Percentiles rank a stretch among this genome's conserved stretches.
These are phyloP conservation scores for Acanthornis magna DNA, from an alignment of 2,797 vertebrate genomes.

Conservation along the genomic window DNA sequence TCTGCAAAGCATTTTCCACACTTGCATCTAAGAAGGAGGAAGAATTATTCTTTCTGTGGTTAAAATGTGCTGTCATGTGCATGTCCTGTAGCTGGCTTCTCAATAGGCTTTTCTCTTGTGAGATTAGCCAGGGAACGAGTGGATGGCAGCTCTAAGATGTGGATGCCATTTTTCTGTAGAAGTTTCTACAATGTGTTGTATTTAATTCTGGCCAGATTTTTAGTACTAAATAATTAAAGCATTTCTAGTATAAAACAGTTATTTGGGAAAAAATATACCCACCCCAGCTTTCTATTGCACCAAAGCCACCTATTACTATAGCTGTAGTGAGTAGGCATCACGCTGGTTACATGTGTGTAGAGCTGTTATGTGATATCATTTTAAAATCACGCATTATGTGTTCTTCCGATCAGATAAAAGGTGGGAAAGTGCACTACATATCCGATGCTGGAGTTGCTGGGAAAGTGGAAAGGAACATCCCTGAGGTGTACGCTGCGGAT, in stretches of 20 bases:
- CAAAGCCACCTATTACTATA: fast-evolving
- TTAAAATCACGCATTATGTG: fast-evolving
- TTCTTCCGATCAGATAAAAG: slow-evolving; percentile 82
- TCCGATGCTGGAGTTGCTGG: slow-evolving; percentile 91
- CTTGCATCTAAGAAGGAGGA: neutral
- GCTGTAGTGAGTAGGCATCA: neutral
- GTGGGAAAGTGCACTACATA: slow-evolving; percentile 89
- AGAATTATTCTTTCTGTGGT: neutral
- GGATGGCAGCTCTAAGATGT: too few species aligned
- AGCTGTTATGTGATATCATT: neutral
- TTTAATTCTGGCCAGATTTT: neutral
- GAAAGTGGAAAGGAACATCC: slow-evolving; percentile 90
- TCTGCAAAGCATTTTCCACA: neutral
- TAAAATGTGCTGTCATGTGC: neutral
- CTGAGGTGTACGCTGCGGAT: slow-evolving; percentile 84
- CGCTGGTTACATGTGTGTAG: fast-evolving
- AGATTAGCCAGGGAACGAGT: neutral
- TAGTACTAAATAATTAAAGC: neutral
- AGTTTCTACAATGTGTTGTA: neutral
- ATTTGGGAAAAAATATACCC: neutral
- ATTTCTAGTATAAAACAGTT: neutral
- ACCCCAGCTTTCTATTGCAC: neutral
- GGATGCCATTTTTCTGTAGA: neutral
- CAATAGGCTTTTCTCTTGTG: neutral
- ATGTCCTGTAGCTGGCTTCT: neutral